Evolutionary conservation across 2,797 vertebrate genomes (phyloP).

Genomic region (Sebastes vulpes): DNA sequence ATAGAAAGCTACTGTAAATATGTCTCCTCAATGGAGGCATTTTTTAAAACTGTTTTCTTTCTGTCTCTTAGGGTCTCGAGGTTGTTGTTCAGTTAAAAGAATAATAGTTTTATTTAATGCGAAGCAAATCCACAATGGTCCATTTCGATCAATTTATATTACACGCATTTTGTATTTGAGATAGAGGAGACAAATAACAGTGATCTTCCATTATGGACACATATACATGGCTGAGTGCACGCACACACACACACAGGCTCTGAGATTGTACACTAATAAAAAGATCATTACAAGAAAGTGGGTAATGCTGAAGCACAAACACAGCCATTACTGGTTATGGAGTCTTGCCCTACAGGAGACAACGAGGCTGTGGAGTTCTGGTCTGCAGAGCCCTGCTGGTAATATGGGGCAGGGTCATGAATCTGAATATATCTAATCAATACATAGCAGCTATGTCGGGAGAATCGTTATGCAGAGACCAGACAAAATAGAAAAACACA

Average conservation of each 20-base stretch:
- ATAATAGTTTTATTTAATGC: constrained; percentile 9
- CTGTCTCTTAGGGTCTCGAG: neutral
- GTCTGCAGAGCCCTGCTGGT: constrained; percentile 18
- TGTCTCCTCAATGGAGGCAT: constrained; percentile 17
- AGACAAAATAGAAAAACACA: constrained; percentile 2
- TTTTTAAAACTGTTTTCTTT: constrained; percentile 21
- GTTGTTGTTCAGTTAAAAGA: neutral
- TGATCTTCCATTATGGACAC: constrained; percentile 16
- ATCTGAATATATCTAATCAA: constrained; percentile 68
- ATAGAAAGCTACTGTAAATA: constrained; percentile 38
- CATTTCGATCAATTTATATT: constrained; percentile 36
- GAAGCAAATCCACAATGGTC: constrained; percentile 29
- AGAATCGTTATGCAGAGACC: constrained; percentile 44
- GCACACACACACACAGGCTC: neutral
- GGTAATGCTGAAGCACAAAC: constrained; percentile 61
- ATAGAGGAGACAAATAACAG: constrained; percentile 24
- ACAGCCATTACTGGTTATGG: constrained; percentile 62
- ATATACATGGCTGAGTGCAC: neutral
- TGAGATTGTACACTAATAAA: constrained; percentile 51
- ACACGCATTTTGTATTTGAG: constrained; percentile 14
- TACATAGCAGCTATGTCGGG: constrained; percentile 42
- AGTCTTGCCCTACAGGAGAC: constrained; percentile 41
- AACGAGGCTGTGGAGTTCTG: constrained; percentile 45
- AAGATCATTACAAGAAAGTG: constrained; percentile 65
- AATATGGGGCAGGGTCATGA: constrained; percentile 37